phyloP scores from a whole-genome alignment of 2,797 vertebrate species.

The Enteromius paludinosus region DNA sequence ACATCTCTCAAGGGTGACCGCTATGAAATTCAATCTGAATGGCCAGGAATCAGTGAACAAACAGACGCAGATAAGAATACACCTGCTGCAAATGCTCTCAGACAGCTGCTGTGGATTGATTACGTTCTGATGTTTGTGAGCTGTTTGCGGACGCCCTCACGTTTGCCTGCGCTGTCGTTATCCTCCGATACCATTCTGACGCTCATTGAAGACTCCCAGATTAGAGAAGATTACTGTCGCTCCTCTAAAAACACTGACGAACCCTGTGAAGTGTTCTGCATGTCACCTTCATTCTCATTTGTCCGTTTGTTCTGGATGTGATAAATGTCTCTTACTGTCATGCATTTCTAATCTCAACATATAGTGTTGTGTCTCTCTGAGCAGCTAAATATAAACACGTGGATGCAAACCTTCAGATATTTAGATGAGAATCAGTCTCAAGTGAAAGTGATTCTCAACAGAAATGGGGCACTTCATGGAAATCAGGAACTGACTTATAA shows the following conservation, averaged over 20 bases:
- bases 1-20: neutral
- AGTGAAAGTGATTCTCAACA: neutral
- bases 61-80: neutral
- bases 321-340: neutral
- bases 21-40: constrained; percentile 16
- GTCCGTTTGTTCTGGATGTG: neutral
- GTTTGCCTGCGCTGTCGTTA: neutral
- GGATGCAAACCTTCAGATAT: neutral
- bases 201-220: neutral
- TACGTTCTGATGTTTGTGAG: neutral
- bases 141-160: neutral
- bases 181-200: neutral
- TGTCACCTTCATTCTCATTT: neutral
- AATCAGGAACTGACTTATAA: no score
- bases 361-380: neutral
- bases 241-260: neutral
- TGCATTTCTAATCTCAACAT: neutral
- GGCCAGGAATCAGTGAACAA: constrained; percentile 1
- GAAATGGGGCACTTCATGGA: neutral
- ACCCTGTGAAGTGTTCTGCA: constrained; percentile 4
- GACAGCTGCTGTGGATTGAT: neutral
- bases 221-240: constrained; percentile 20
- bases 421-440: neutral
- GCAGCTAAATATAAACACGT: neutral
- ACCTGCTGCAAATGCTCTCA: neutral